phyloP scores from a whole-genome alignment of 2,888 invertebrate genomes.

The Ariolimax columbianus region DNA sequence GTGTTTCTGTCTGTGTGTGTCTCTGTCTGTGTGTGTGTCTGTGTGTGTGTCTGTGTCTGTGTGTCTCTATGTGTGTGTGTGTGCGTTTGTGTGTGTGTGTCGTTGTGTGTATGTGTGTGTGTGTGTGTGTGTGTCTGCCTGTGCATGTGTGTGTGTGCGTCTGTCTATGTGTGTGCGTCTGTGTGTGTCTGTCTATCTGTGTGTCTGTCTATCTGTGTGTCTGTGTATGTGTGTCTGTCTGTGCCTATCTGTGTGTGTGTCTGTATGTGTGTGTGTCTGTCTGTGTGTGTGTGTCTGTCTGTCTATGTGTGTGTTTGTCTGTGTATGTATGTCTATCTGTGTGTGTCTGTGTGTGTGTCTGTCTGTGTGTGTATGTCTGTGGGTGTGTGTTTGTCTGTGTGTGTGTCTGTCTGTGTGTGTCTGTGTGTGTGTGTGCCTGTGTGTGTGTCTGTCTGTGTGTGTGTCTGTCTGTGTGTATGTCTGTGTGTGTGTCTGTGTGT shows the following conservation, averaged over 20 bases:
- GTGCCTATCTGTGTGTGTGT: too few species aligned
- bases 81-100: too few species aligned
- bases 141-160: too few species aligned
- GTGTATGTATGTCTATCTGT: not conserved
- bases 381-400: not conserved
- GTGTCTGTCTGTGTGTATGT: not conserved
- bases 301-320: slow-evolving; percentile 17
- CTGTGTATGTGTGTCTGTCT: too few species aligned
- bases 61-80: too few species aligned
- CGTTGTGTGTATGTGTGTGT: too few species aligned
- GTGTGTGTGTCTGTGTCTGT: not conserved
- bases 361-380: not conserved
- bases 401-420: not conserved
- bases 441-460: not conserved
- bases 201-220: too few species aligned
- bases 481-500: not conserved
- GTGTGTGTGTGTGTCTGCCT: too few species aligned
- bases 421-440: not conserved
- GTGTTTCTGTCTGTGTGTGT: too few species aligned
- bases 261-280: not conserved
- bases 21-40: slow-evolving; percentile 1
- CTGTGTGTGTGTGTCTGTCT: slow-evolving; percentile 29
- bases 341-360: slow-evolving; percentile 2
- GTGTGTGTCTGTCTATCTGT: too few species aligned
- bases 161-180: too few species aligned